A percentile compares a stretch with the other conserved stretches of the same genome.
Conservation (phyloP, 1,140 invertebrate genomes). For the Psilanteris sp. region DNA sequence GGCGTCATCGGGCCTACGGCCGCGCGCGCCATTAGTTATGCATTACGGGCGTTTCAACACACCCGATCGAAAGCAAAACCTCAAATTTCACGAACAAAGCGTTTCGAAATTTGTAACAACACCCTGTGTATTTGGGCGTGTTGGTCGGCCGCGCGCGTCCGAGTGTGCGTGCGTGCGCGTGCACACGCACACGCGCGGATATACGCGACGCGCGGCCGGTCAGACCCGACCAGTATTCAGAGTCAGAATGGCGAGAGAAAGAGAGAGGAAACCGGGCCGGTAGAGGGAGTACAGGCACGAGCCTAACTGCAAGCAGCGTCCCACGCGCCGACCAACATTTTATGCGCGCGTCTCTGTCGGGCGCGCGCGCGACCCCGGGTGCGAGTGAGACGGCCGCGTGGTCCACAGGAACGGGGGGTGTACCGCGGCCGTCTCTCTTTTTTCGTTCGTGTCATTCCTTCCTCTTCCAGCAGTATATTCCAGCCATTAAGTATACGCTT, state of each 20-base stretch:
- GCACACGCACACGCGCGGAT: slow-evolving; percentile 12
- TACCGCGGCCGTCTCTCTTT: slow-evolving; percentile 28
- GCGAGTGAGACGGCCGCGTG: not conserved
- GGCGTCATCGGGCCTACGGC: slow-evolving; percentile 1
- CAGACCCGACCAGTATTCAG: slow-evolving; percentile 77
- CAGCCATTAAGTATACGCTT: slow-evolving; percentile 61
- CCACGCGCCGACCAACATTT: slow-evolving; percentile 74
- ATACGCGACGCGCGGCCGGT: slow-evolving; percentile 58
- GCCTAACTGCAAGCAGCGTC: slow-evolving; percentile 77
- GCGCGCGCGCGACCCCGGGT: not conserved
- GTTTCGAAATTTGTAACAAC: slow-evolving; percentile 59
- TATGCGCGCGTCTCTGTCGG: slow-evolving; percentile 47
- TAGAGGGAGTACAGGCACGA: slow-evolving; percentile 74
- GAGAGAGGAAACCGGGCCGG: slow-evolving; percentile 49
- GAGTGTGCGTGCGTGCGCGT: slow-evolving; percentile 7
- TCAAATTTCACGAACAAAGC: slow-evolving; percentile 47
- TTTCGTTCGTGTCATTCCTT: slow-evolving; percentile 47
- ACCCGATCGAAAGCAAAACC: slow-evolving; percentile 16
- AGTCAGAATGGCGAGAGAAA: slow-evolving; percentile 66
- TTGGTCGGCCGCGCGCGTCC: slow-evolving; percentile 18
- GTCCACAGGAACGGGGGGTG: slow-evolving; percentile 5
- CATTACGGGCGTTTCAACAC: slow-evolving; percentile 24
- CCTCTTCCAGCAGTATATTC: slow-evolving; percentile 46
- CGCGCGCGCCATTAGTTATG: slow-evolving; percentile 13
- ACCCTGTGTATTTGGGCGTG: slow-evolving; percentile 20